Conservation (phyloP, 2,888 invertebrate genomes). For the Rotaria socialis region DNA sequence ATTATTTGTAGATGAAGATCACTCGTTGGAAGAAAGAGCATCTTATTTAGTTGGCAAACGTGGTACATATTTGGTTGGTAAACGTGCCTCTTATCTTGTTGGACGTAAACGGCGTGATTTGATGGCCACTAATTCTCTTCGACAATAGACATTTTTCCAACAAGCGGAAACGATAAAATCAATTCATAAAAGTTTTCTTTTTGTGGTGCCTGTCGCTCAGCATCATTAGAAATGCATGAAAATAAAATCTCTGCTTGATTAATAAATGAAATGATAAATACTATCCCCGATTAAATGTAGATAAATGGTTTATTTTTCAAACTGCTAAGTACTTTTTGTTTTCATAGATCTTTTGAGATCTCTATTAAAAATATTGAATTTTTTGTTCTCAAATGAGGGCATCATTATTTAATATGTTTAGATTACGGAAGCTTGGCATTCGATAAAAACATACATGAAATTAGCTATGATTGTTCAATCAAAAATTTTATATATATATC, state of each 20-base stretch:
- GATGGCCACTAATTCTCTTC: not conserved
- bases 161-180: not conserved
- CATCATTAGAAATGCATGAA: not conserved
- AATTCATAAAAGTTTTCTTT: not conserved
- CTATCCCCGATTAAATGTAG: not conserved
- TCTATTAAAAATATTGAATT: not conserved
- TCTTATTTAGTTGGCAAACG: constrained; percentile 27
- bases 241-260: not conserved
- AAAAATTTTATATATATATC: not conserved
- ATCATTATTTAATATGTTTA: too few relatives aligned
- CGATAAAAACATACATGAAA: not conserved
- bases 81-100: constrained; percentile 34
- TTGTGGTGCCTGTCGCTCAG: not conserved
- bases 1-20: constrained; percentile 6
- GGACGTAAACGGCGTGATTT: constrained; percentile 36
- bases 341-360: too few relatives aligned
- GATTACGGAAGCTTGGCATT: not conserved
- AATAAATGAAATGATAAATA: not conserved
- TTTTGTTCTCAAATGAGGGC: not conserved
- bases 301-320: too few relatives aligned
- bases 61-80: constrained; percentile 32
- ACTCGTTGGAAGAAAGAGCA: not conserved
- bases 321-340: too few relatives aligned
- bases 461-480: not conserved
- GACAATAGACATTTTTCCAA: not conserved